A percentile compares a stretch with the other conserved stretches of the same genome.
Conservation (phyloP, 2,113 vertebrate species). For the Tachycineta bicolor region DNA sequence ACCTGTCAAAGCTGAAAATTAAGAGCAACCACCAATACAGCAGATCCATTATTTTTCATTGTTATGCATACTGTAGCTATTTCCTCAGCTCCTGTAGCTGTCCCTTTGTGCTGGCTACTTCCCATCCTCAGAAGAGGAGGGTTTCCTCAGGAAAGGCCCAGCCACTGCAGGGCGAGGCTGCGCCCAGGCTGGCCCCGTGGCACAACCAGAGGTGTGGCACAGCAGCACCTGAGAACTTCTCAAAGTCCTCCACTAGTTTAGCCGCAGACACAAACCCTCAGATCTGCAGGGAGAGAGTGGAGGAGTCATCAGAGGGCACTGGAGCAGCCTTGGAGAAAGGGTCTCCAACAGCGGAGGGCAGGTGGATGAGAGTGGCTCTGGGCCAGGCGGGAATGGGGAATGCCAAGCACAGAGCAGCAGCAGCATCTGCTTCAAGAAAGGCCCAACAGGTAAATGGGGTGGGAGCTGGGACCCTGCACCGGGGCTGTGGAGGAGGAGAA, state of each 20-base stretch:
- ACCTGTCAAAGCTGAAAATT: constrained; percentile 27
- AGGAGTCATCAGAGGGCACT: neutral
- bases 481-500: neutral
- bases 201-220: neutral
- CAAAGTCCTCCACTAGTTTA: neutral
- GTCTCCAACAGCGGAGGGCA: neutral
- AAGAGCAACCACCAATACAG: neutral
- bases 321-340: neutral
- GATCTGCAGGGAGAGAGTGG: neutral
- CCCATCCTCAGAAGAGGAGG: rapidly evolving
- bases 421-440: neutral
- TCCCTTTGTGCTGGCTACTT: neutral
- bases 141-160: neutral
- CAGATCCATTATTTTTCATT: neutral
- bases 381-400: rapidly evolving
- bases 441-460: neutral
- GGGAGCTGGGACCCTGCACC: neutral
- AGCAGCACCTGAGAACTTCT: neutral
- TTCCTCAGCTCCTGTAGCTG: neutral
- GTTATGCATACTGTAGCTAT: neutral
- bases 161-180: rapidly evolving
- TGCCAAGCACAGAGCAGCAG: neutral
- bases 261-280: neutral
- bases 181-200: neutral
- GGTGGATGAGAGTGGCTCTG: neutral